phyloP scores from a whole-genome alignment of 2,797 vertebrate genomes.

The Pseudochirops corinnae region DNA sequence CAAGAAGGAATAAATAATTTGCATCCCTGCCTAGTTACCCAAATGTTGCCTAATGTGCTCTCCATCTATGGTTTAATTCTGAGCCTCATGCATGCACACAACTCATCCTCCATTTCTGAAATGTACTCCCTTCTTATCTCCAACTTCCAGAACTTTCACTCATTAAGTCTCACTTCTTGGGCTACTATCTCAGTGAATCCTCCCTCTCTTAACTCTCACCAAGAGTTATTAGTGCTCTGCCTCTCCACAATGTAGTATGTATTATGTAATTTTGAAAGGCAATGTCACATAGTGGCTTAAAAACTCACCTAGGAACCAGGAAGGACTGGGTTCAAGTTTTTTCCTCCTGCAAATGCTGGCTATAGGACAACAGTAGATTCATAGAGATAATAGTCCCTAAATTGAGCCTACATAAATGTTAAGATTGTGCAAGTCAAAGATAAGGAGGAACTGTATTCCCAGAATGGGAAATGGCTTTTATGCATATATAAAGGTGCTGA shows the following conservation, averaged over 20 bases:
- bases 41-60: not conserved
- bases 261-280: not conserved
- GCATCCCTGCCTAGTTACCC: not conserved
- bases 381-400: not conserved
- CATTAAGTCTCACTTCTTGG: not conserved
- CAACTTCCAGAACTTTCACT: not conserved
- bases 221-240: not conserved
- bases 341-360: not conserved
- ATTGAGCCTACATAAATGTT: not conserved
- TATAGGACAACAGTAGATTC: not conserved
- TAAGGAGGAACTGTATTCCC: not conserved
- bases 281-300: not conserved
- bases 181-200: not conserved
- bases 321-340: not conserved
- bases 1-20: not conserved
- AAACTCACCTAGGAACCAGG: not conserved
- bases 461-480: not conserved
- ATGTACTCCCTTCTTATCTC: not conserved
- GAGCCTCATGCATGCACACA: not conserved
- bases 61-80: not conserved
- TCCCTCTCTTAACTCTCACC: not conserved
- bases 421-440: not conserved
- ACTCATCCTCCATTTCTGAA: not conserved
- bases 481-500: not conserved
- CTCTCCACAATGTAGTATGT: not conserved